These are phyloP conservation scores for Cyprinodon tularosa DNA, from an alignment of 2,113 vertebrate genomes.

Conservation along the genomic window DNA sequence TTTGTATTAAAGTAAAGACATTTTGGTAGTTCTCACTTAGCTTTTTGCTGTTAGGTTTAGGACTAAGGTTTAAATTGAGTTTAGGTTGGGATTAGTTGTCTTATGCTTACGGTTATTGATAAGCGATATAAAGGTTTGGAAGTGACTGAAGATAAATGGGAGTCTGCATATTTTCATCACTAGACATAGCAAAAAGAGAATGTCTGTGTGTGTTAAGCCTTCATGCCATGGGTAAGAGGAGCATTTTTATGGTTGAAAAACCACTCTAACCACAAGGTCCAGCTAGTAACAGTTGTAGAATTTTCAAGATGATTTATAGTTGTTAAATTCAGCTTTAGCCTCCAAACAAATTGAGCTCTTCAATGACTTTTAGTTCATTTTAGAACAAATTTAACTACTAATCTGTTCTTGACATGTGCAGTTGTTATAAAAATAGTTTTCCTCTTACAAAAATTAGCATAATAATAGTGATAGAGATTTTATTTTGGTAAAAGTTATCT, in stretches of 20 bases:
- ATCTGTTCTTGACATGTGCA: background rate
- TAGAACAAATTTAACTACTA: background rate
- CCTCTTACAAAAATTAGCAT: background rate
- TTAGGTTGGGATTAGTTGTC: no score
- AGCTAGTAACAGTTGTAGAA: slow-evolving; percentile 4
- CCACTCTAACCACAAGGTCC: slow-evolving; percentile 18
- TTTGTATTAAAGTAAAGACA: no score
- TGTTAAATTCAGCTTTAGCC: background rate
- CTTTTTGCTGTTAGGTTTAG: no score
- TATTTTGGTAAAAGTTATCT: no score
- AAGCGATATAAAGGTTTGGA: no score
- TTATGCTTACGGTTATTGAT: no score
- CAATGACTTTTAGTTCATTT: background rate
- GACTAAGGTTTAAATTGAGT: no score
- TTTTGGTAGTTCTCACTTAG: no score
- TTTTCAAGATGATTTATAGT: slow-evolving; percentile 2
- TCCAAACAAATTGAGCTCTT: background rate
- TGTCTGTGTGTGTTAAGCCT: background rate
- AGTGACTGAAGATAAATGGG: no score
- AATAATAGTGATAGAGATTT: no score
- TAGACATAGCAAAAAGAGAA: no score
- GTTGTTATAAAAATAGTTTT: background rate
- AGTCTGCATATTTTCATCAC: no score
- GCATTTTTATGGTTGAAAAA: slow-evolving; percentile 16
- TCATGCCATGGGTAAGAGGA: slow-evolving; percentile 10